Evolutionary conservation across 2,888 invertebrate genomes (phyloP), one percentile per base, ranked within the genome.

Genomic region (Paralinhomoeus sp.): DNA sequence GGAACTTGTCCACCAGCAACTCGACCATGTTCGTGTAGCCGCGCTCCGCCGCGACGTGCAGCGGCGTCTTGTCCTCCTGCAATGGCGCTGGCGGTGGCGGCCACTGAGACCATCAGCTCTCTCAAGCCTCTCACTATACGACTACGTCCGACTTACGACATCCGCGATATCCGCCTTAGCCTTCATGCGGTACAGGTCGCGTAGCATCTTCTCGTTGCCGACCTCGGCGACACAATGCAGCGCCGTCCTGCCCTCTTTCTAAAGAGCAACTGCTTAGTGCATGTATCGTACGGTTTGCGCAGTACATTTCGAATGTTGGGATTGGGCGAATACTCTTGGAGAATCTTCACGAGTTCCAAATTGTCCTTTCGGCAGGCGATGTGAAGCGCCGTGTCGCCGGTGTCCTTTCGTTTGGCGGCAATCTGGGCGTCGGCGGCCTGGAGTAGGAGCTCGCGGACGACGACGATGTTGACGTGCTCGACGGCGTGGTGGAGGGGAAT

Each of bases 21-120:
- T 97, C 93, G 48, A 97, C 93, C 57, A 91, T 77, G 43, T 76
- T 75, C 1, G 91, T 91, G 63, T 91, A 85, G 0, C 97, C 97
- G 57, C 83, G 78, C 67, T 93, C 93, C 0, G 93, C 91, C 17
- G 97, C 97, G 57, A 93, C 70, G 65, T 93, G 91, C 73, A 93
- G 80, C 1, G 93, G 87, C 2, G 89, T 89, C 40, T 91, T 77
- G 68, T 97, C 93, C 73, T 64, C 54, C 67, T 67, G 66, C 48
- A 49, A 47, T 43, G 42, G 43, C n/a, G n/a, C 2, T 13, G n/a
- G n/a, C 3, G 17, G 7, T n/a, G 13, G 21, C 9, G 9, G 15
- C 3, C 5, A 7, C 24, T 27, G 5, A 23, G n/a, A 33, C 23
- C 27, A 27, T n/a, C n/a, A 47, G 7, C 41, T 15, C 13, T 15